A percentile compares a stretch with the other conserved stretches of the same genome.
Evolutionary conservation across 2,888 invertebrate genomes (phyloP).

Genomic region (Scaptomyza cyrtandrae): DNA sequence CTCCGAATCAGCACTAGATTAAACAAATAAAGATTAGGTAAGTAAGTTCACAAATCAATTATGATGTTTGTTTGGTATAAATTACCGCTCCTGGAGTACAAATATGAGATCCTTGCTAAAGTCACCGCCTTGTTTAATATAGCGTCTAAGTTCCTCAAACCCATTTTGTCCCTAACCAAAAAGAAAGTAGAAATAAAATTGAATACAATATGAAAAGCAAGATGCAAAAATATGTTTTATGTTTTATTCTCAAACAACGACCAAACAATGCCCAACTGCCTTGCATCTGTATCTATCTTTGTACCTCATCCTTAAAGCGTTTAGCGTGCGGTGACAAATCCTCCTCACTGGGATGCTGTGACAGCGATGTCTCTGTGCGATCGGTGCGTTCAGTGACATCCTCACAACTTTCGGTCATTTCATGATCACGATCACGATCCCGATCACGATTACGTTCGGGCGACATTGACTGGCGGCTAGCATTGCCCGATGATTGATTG

Average conservation of each 20-base stretch:
- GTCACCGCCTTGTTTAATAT: constrained; percentile 97
- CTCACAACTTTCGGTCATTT: constrained; percentile 64
- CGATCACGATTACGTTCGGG: constrained; percentile 49
- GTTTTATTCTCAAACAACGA: neutral
- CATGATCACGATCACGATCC: constrained; percentile 31
- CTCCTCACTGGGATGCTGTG: constrained; percentile 69
- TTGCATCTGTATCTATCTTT: constrained; percentile 5
- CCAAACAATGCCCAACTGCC: constrained; percentile 41
- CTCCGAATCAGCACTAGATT: constrained; percentile 93
- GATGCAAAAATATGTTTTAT: too few relatives aligned
- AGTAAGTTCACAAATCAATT: too few relatives aligned
- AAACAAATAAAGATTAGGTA: neutral
- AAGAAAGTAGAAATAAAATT: neutral
- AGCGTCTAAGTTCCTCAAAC: constrained; percentile 95
- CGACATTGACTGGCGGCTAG: constrained; percentile 56
- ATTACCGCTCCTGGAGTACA: constrained; percentile 96
- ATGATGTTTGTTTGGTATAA: neutral
- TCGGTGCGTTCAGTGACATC: constrained; percentile 69
- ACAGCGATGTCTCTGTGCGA: constrained; percentile 57
- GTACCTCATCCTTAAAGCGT: constrained; percentile 79
- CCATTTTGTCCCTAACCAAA: constrained; percentile 94
- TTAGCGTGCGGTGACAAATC: constrained; percentile 79
- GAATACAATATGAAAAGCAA: neutral
- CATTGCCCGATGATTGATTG: constrained; percentile 53
- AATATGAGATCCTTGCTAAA: constrained; percentile 96